Conservation (phyloP, 1,140 invertebrate species). For the Pachyrhynchus sulphureomaculatus region DNA sequence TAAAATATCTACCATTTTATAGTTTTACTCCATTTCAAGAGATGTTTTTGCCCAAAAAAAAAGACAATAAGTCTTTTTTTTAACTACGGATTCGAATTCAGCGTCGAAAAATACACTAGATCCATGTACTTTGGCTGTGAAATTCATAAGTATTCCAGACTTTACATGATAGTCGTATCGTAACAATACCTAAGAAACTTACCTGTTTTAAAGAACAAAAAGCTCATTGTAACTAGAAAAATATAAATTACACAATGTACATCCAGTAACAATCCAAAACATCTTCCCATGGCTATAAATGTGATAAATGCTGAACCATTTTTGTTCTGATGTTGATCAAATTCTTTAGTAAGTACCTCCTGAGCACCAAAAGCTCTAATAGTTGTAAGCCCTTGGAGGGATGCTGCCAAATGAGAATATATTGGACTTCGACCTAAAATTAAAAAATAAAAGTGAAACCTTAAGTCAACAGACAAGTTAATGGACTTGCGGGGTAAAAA, state of each 20-base stretch:
- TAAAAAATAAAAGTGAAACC: constrained; percentile 1
- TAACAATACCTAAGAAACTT: no score
- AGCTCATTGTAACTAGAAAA: constrained; percentile 59
- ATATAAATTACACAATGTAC: constrained; percentile 71
- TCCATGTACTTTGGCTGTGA: no score
- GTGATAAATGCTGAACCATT: constrained; percentile 67
- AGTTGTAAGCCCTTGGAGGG: constrained; percentile 76
- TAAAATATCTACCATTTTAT: no score
- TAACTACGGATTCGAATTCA: no score
- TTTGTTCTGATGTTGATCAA: constrained; percentile 59
- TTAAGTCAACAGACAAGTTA: no score
- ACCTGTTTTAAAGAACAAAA: constrained; percentile 53
- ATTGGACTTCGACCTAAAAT: constrained; percentile 71
- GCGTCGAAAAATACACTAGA: no score
- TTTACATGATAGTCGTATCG: no score
- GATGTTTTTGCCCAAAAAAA: no score
- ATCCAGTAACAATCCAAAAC: constrained; percentile 60
- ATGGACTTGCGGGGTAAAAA: no score
- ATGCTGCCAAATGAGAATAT: constrained; percentile 78
- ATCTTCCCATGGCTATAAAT: constrained; percentile 63
- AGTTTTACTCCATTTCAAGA: no score
- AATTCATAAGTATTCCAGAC: no score
- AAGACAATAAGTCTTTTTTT: no score
- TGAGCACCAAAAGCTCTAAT: constrained; percentile 73
- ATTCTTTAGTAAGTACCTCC: constrained; percentile 68